Evolutionary conservation across 2,113 vertebrate species (phyloP).

Genomic region (rabbit (Oryctolagus cuniculus)): mOryCun1.1 NC_091445.1:31834001-31834500

Average conservation of each 20-base stretch:
- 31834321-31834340: conserved; percentile 99
- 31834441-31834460: background rate
- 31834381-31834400: background rate
- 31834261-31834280: conserved; percentile 98
- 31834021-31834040: conserved; percentile 68
- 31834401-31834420: background rate
- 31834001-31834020: background rate
- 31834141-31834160: conserved; percentile 78
- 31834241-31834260: conserved; percentile 98
- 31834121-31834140: conserved; percentile 59
- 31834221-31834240: conserved; percentile 96
- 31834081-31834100: conserved; percentile 63
- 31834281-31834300: conserved; percentile 97
- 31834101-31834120: conserved; percentile 58
- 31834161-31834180: conserved; percentile 76
- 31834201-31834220: conserved; percentile 98
- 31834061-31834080: conserved; percentile 39
- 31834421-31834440: background rate
- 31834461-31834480: background rate
- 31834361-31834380: background rate
- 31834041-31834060: conserved; percentile 50
- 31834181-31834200: conserved; percentile 95
- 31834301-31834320: conserved; percentile 99
- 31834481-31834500: background rate
- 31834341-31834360: conserved; percentile 87